Evolutionary conservation across 2,113 vertebrate genomes (phyloP).

Genomic region (Eidolon helvum): DNA sequence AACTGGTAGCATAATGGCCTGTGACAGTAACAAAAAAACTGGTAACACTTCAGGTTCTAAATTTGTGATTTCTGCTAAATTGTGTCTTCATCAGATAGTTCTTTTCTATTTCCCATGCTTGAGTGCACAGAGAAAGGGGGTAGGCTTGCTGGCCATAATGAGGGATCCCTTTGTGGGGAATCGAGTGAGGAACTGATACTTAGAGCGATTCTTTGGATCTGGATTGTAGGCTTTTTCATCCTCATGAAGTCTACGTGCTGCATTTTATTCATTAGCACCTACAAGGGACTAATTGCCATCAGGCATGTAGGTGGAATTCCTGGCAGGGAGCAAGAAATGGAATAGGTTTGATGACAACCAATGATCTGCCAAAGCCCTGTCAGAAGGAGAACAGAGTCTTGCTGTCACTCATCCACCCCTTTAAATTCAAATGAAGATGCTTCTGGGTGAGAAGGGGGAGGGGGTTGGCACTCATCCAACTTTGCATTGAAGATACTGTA

Average conservation of each 20-base stretch:
- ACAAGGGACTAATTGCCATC: constrained; percentile 89
- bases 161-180: constrained; percentile 9
- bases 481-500: constrained; percentile 76
- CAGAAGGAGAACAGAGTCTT: constrained; percentile 84
- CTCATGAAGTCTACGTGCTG: constrained; percentile 78
- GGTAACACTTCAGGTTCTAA: constrained; percentile 74
- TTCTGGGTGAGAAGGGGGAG: constrained; percentile 81
- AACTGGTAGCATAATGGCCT: background rate
- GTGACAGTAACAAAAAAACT: constrained; percentile 72
- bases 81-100: constrained; percentile 67
- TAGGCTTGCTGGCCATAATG: constrained; percentile 60
- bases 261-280: constrained; percentile 89
- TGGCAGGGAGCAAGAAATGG: constrained; percentile 86
- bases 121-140: background rate
- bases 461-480: constrained; percentile 80
- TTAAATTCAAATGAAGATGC: constrained; percentile 89
- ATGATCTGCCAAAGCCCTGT: constrained; percentile 88
- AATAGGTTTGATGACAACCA: constrained; percentile 88
- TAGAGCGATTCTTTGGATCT: constrained; percentile 80
- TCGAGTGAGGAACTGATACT: constrained; percentile 62
- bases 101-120: constrained; percentile 63
- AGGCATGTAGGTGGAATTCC: constrained; percentile 89
- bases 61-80: constrained; percentile 62
- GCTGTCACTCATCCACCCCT: constrained; percentile 87
- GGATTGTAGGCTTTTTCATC: constrained; percentile 81